Conservation (phyloP, 2,797 vertebrate genomes). For the Crotalus adamanteus region DNA sequence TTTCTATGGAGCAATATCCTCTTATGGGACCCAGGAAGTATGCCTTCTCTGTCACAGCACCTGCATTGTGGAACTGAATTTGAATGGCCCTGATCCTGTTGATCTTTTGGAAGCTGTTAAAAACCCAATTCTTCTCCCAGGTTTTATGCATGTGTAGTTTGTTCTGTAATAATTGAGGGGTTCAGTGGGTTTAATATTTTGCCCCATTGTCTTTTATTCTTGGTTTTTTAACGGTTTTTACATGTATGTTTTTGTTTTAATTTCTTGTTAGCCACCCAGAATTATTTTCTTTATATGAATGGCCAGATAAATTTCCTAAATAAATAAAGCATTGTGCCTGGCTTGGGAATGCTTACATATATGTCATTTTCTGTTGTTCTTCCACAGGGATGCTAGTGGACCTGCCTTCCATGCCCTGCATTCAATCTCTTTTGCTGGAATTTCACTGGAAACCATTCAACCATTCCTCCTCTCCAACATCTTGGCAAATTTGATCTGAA, state of each 20-base stretch:
- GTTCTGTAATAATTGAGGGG: neutral
- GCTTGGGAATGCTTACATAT: neutral
- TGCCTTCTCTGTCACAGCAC: neutral
- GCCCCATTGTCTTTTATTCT: neutral
- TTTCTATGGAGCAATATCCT: neutral
- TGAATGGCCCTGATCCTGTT: neutral
- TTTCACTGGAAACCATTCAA: neutral
- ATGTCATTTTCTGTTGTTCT: neutral
- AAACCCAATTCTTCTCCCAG: neutral
- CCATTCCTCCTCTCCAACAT: neutral
- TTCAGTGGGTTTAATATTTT: neutral
- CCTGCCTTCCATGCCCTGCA: neutral
- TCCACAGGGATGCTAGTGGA: neutral
- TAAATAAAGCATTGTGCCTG: neutral
- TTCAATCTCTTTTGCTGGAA: neutral
- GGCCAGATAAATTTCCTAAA: neutral
- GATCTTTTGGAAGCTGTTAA: neutral
- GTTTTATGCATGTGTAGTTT: neutral
- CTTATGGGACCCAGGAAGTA: neutral
- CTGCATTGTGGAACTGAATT: neutral
- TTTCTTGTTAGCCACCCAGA: neutral
- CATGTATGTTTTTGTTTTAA: neutral
- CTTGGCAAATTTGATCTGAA: neutral
- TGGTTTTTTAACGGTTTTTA: neutral
- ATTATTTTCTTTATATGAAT: neutral